Evolutionary conservation across 1,140 invertebrate species (phyloP), one percentile per base, ranked within the genome.

Genomic region (Aphaenogaster ashmeadi): DNA sequence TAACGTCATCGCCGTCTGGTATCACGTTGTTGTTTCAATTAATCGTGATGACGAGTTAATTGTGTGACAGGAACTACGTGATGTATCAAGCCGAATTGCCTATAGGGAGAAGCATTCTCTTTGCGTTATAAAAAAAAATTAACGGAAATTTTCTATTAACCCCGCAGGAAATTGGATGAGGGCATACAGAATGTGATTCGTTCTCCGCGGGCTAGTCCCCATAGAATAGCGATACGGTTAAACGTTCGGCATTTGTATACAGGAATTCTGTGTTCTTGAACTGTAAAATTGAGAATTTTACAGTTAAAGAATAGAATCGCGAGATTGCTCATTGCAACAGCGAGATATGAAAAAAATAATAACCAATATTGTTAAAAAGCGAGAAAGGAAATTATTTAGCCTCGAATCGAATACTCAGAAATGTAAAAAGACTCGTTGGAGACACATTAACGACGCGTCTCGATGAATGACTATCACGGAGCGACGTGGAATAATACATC

Each of bases 141-240:
- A 91, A 86, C 93, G 93, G 93, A 94, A 93, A 91, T 93, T 72
- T 81, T 93, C 93, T 89, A 83, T 94, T 92, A 91, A 27, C 72
- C 52, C 6, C 58, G 71, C 93, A 92, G 92, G 93, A 94, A 92
- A 93, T 91, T 83, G 67, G 69, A 86, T 84, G 78, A 92, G 90
- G 87, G 89, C 62, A 33, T 71, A 41, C 21, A 15, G 36, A 38
- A 62, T 60, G 9, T 58, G 67, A 86, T 83, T 77, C 60, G 38
- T 88, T 88, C 75, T 66, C 75, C 9, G 33, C 44, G 18, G 60
- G 50, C 36, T 27, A 13, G 33, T 27, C 47, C 13, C 38, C 41
- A 18, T 4, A 11, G 38, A 36, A 15, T 58, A 33, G 27, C 18
- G 27, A 83, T 50, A 62, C 41, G 44, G 58, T 74, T 72, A 52